These are phyloP conservation scores for Sclerodermus sp. DNA, from an alignment of 2,888 invertebrate species.

Conservation along the genomic window DNA sequence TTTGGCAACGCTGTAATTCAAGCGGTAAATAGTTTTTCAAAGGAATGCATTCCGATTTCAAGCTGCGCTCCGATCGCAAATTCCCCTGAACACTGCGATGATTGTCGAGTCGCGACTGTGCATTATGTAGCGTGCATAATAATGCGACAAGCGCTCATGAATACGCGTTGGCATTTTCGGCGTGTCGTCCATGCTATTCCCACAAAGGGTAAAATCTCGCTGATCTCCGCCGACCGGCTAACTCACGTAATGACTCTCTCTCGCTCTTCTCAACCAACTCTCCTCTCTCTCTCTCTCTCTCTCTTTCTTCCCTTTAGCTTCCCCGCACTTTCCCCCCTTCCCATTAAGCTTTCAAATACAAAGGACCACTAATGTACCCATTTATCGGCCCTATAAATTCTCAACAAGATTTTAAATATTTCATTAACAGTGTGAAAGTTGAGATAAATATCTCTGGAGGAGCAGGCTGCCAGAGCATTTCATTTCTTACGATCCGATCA, in stretches of 20 bases:
- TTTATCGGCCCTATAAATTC: too few relatives aligned
- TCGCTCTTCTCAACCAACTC: neutral
- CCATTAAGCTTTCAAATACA: too few relatives aligned
- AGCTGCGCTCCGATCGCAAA: neutral
- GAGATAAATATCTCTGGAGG: too few relatives aligned
- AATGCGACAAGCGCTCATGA: neutral
- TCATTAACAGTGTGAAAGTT: too few relatives aligned
- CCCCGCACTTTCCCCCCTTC: too few relatives aligned
- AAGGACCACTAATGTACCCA: too few relatives aligned
- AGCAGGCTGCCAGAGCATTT: too few relatives aligned
- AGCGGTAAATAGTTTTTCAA: slow-evolving; percentile 1
- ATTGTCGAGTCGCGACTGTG: slow-evolving; percentile 37
- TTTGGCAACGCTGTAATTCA: neutral
- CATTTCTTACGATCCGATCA: too few relatives aligned
- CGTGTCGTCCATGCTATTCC: neutral
- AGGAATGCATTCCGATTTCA: neutral
- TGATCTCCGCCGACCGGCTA: slow-evolving; percentile 10
- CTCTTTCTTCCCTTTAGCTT: neutral
- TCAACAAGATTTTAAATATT: too few relatives aligned
- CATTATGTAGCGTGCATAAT: slow-evolving; percentile 45
- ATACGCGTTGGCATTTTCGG: neutral
- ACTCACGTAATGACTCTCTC: neutral
- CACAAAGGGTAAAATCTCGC: slow-evolving; percentile 28
- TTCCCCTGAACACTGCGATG: slow-evolving; percentile 25
- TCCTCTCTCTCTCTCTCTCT: neutral